Evolutionary conservation across 2,888 invertebrate genomes (phyloP).

Genomic region (Holacanthella duospinosa): DNA sequence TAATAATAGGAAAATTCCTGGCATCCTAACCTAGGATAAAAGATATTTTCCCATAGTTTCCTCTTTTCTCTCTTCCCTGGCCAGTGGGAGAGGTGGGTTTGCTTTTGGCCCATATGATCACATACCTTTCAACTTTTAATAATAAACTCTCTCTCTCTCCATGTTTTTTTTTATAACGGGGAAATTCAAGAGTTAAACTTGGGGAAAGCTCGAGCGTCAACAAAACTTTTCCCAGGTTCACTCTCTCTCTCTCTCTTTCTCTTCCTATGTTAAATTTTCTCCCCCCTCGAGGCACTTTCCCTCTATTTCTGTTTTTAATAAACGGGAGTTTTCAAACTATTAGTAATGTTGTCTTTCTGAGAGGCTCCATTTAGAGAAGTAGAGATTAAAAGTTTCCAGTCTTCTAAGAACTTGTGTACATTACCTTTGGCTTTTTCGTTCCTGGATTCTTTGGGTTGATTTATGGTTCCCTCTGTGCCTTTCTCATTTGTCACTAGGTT

Average conservation of each 20-base stretch:
- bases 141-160: neutral
- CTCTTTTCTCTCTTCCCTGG: neutral
- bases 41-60: neutral
- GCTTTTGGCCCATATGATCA: too few relatives aligned
- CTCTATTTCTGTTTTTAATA: slow-evolving; percentile 2
- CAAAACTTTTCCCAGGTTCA: neutral
- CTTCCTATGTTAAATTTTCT: too few relatives aligned
- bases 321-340: neutral
- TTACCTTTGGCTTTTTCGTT: neutral
- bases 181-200: neutral
- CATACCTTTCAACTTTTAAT: neutral
- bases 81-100: neutral
- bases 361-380: too few relatives aligned
- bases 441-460: neutral
- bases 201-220: neutral
- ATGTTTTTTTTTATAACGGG: neutral
- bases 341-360: neutral
- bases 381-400: neutral
- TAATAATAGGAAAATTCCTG: neutral
- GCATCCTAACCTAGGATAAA: neutral
- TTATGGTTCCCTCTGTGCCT: neutral
- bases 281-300: too few relatives aligned
- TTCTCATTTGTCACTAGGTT: neutral
- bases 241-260: neutral
- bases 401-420: neutral